Conservation (phyloP, 2,113 vertebrate species). For the Chinchilla lanigera region DNA sequence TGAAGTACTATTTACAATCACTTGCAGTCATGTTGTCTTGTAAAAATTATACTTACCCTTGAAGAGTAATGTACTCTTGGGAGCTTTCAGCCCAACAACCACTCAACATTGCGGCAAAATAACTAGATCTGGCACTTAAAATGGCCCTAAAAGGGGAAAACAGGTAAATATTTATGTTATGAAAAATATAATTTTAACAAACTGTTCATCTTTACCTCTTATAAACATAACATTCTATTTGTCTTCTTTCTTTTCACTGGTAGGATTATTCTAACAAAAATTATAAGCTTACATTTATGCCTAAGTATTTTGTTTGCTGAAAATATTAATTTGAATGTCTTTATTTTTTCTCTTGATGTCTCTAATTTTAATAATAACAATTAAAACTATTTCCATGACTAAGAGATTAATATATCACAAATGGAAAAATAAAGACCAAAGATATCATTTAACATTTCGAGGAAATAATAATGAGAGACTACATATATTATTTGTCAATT, state of each 20-base stretch:
- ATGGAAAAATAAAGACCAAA: constrained; percentile 21
- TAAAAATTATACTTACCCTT: constrained; percentile 91
- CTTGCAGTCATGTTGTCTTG: constrained; percentile 68
- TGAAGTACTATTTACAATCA: constrained; percentile 67
- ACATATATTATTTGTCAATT: neutral
- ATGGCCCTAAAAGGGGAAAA: constrained; percentile 89
- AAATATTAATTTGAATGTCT: constrained; percentile 26
- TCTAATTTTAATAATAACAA: constrained; percentile 67
- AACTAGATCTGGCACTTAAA: constrained; percentile 95
- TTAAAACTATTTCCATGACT: constrained; percentile 64
- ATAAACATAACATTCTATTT: constrained; percentile 6
- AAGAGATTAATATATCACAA: constrained; percentile 40
- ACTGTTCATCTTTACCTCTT: constrained; percentile 37
- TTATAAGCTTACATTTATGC: constrained; percentile 14
- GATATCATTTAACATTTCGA: neutral
- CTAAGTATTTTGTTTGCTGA: constrained; percentile 35
- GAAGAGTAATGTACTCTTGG: constrained; percentile 93
- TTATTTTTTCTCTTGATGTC: constrained; percentile 31
- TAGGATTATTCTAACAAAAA: constrained; percentile 39
- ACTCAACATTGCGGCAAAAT: constrained; percentile 96
- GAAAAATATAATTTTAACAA: constrained; percentile 78
- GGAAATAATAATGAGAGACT: neutral
- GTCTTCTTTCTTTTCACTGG: neutral
- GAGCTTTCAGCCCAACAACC: constrained; percentile 97
- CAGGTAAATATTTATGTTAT: constrained; percentile 74